These are phyloP conservation scores for Acleris laterana DNA, from an alignment of 2,888 invertebrate species.

Conservation along the genomic window DNA sequence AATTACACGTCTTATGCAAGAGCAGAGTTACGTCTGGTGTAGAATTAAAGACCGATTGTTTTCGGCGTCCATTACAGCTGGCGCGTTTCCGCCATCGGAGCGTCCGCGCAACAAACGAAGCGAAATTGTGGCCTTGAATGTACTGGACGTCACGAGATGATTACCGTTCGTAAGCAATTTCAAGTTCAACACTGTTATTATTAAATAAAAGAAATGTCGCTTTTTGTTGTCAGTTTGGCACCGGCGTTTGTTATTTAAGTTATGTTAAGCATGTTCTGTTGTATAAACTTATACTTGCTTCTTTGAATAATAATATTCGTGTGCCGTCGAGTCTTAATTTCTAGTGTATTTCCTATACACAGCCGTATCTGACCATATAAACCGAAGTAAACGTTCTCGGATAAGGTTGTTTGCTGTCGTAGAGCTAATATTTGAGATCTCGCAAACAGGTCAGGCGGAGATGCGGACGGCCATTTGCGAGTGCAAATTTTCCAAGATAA, in stretches of 20 bases:
- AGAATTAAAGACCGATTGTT: constrained; percentile 26
- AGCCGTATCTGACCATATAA: constrained; percentile 50
- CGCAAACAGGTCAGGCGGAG: constrained; percentile 75
- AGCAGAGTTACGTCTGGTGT: constrained; percentile 8
- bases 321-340: constrained; percentile 14
- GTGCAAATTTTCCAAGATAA: constrained; percentile 81
- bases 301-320: too few species aligned
- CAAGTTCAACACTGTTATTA: constrained; percentile 27
- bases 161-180: constrained; percentile 13
- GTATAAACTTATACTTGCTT: too few species aligned
- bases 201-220: constrained; percentile 2
- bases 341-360: constrained; percentile 20
- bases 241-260: not conserved
- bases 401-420: constrained; percentile 74
- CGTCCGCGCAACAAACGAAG: constrained; percentile 17
- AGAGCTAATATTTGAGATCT: constrained; percentile 76
- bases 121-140: constrained; percentile 33
- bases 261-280: not conserved
- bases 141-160: constrained; percentile 14
- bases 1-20: constrained; percentile 18
- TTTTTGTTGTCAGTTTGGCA: not conserved
- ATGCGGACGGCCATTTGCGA: constrained; percentile 74
- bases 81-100: constrained; percentile 15
- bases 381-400: constrained; percentile 70
- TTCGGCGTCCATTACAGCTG: constrained; percentile 22